These are phyloP conservation scores for Euglossa dilemma DNA, from an alignment of 1,140 invertebrate species.

Conservation along the genomic window DNA sequence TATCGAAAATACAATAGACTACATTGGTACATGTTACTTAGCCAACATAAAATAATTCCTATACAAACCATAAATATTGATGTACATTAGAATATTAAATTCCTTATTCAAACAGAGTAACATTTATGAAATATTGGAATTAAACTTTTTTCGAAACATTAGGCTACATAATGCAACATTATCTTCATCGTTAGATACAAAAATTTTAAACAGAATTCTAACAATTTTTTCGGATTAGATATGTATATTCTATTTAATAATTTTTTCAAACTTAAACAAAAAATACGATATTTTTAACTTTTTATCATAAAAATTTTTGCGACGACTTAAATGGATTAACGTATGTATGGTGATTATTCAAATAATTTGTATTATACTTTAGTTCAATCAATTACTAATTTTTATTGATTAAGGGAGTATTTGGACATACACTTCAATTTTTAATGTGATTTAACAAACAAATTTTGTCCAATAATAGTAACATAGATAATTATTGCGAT, in stretches of 20 bases:
- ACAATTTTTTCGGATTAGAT: neutral
- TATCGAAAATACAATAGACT: slow-evolving; percentile 53
- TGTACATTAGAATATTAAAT: slow-evolving; percentile 59
- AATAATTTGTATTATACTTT: slow-evolving; percentile 61
- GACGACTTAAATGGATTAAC: slow-evolving; percentile 39
- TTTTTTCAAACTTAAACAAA: neutral
- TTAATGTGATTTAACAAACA: slow-evolving; percentile 19
- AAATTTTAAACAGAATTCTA: slow-evolving; percentile 12
- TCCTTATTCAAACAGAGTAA: slow-evolving; percentile 55
- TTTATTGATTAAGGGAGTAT: slow-evolving; percentile 35
- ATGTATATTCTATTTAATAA: slow-evolving; percentile 17
- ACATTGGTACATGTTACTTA: slow-evolving; percentile 55
- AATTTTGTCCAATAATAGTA: slow-evolving; percentile 37
- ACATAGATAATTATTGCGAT: slow-evolving; percentile 27
- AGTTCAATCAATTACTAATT: slow-evolving; percentile 46
- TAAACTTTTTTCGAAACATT: slow-evolving; percentile 31
- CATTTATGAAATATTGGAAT: slow-evolving; percentile 50
- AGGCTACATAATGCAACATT: neutral
- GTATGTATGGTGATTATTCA: slow-evolving; percentile 52
- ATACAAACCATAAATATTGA: slow-evolving; percentile 60
- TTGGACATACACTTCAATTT: slow-evolving; percentile 17
- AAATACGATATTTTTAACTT: neutral
- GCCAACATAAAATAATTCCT: slow-evolving; percentile 55
- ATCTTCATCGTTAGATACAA: slow-evolving; percentile 14
- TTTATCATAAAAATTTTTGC: slow-evolving; percentile 45